Evolutionary conservation across 2,888 invertebrate species (phyloP).

Genomic region (Cristatella mucedo): DNA sequence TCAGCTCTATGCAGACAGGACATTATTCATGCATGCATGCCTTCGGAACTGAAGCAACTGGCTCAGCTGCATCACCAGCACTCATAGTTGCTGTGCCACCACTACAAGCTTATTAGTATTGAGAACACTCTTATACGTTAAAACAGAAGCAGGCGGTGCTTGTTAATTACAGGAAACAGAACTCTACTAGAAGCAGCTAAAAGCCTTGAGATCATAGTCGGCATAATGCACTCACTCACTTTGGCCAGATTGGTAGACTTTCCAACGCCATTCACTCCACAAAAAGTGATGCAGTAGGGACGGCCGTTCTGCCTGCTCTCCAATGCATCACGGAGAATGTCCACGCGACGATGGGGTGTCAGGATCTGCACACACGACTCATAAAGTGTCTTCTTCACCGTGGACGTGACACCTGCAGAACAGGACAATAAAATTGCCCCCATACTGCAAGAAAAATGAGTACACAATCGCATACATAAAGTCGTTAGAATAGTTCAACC

Average conservation of each 20-base stretch:
- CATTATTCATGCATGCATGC: too few relatives aligned
- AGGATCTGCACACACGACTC: slow-evolving; percentile 83
- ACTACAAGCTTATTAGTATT: too few relatives aligned
- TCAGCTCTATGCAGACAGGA: too few relatives aligned
- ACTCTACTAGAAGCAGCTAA: too few relatives aligned
- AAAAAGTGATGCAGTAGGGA: slow-evolving; percentile 91
- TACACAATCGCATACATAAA: too few relatives aligned
- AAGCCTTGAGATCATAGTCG: not conserved
- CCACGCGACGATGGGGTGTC: slow-evolving; percentile 81
- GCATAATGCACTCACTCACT: slow-evolving; percentile 29
- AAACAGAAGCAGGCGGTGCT: not conserved
- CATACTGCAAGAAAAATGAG: too few relatives aligned
- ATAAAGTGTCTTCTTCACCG: slow-evolving; percentile 68
- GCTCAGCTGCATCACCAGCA: too few relatives aligned
- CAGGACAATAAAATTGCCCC: slow-evolving; percentile 7
- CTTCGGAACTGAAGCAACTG: too few relatives aligned
- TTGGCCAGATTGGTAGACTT: slow-evolving; percentile 97
- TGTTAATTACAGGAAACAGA: not conserved
- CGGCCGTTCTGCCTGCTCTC: slow-evolving; percentile 62
- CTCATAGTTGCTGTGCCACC: too few relatives aligned
- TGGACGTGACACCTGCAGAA: slow-evolving; percentile 55
- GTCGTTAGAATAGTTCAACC: too few relatives aligned
- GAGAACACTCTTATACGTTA: too few relatives aligned
- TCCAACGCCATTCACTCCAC: slow-evolving; percentile 97
- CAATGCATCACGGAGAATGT: slow-evolving; percentile 84